These are phyloP conservation scores for Limnephilus marmoratus DNA, from an alignment of 2,888 invertebrate species.

Conservation along the genomic window DNA sequence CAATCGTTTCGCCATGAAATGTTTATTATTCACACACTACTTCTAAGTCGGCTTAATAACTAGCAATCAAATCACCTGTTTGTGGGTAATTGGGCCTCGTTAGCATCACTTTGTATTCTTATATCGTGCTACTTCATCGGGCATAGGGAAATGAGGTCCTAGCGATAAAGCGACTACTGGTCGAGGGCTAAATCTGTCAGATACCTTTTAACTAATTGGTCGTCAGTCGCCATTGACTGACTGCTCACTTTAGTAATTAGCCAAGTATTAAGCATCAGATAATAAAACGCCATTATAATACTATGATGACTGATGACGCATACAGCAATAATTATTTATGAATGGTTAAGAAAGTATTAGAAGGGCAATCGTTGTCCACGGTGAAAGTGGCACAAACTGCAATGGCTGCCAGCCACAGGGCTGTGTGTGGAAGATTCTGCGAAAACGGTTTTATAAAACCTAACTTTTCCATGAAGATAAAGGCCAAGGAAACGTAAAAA, in stretches of 20 bases:
- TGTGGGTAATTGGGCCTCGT: constrained; percentile 2
- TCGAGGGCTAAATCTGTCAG: neutral
- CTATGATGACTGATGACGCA: neutral
- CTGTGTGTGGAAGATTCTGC: neutral
- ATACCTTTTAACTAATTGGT: neutral
- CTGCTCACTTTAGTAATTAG: neutral
- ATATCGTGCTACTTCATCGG: neutral
- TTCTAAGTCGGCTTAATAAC: neutral
- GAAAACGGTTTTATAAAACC: neutral
- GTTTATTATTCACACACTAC: constrained; percentile 21
- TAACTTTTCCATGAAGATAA: neutral
- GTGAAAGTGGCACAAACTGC: neutral
- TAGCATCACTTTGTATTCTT: constrained; percentile 24
- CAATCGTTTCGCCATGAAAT: neutral
- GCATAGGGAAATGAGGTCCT: constrained; percentile 31
- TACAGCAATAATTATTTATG: neutral
- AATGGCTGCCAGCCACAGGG: neutral
- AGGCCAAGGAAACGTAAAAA: neutral
- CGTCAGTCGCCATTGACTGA: neutral
- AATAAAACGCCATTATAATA: neutral
- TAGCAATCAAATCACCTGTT: constrained; percentile 35
- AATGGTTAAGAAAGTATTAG: neutral
- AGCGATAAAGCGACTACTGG: neutral
- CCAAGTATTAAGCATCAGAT: neutral
- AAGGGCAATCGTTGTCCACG: neutral